These are phyloP conservation scores for Cherax destructor DNA, from an alignment of 1,140 invertebrate species.

Conservation along the genomic window DNA sequence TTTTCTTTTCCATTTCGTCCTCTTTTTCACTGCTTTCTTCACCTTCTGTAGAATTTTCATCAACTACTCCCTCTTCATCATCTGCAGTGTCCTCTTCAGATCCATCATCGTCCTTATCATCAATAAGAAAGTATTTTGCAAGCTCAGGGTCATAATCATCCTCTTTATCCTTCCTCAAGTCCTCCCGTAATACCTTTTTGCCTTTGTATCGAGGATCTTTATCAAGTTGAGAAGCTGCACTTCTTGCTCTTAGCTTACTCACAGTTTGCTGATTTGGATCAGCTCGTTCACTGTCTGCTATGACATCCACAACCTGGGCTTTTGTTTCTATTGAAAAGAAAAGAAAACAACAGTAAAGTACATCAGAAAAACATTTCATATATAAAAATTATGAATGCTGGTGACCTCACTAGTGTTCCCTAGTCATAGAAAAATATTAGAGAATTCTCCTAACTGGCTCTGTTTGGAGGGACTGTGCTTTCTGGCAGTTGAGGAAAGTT, in stretches of 20 bases:
- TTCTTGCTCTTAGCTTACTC: conserved; percentile 41
- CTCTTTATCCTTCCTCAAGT: conserved; percentile 35
- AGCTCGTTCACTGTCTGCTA: conserved; percentile 31
- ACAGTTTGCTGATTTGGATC: neutral
- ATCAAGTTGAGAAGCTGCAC: conserved; percentile 24
- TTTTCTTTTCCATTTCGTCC: neutral
- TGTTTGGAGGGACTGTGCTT: too few relatives aligned
- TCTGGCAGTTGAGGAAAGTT: too few relatives aligned
- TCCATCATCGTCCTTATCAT: conserved; percentile 14
- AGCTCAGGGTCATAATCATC: conserved; percentile 38
- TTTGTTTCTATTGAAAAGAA: conserved; percentile 1
- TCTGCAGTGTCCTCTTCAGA: conserved; percentile 6
- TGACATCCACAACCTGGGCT: conserved; percentile 39
- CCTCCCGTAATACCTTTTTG: conserved; percentile 39
- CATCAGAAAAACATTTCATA: neutral
- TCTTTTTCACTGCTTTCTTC: conserved; percentile 21
- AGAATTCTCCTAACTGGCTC: too few relatives aligned
- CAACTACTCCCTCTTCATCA: neutral
- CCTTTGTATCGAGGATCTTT: conserved; percentile 47
- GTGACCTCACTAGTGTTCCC: too few relatives aligned
- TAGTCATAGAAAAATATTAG: too few relatives aligned
- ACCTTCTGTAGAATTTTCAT: neutral
- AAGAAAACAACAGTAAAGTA: neutral
- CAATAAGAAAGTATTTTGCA: conserved; percentile 33
- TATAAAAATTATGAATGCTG: neutral